Conservation (phyloP, 2,888 invertebrate genomes). For the Melanophora roralis region DNA sequence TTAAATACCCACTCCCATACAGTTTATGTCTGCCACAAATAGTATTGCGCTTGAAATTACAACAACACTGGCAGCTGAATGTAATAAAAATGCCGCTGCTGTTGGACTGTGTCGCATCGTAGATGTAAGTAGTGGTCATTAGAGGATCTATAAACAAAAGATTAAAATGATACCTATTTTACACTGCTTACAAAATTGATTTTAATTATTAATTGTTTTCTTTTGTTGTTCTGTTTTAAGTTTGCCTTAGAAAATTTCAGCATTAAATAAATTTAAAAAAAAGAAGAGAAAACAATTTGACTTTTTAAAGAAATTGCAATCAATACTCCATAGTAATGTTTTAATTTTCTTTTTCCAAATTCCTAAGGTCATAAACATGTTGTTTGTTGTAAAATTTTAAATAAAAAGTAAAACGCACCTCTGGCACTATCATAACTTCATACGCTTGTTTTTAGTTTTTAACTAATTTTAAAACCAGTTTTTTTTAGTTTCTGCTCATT, state of each 20-base stretch:
- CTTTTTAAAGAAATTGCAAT: not conserved
- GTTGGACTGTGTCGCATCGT: constrained; percentile 73
- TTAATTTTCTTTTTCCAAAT: constrained; percentile 32
- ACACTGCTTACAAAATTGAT: constrained; percentile 56
- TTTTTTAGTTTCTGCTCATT: constrained; percentile 4
- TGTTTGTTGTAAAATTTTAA: constrained; percentile 23
- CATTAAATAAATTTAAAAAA: too few species aligned
- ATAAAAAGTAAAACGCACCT: constrained; percentile 1
- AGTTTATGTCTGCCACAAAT: constrained; percentile 69
- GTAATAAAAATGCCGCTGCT: constrained; percentile 70
- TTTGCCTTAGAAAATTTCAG: too few species aligned
- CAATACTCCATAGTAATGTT: not conserved
- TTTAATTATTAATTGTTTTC: constrained; percentile 31
- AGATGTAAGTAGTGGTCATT: constrained; percentile 71
- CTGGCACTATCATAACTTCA: constrained; percentile 51
- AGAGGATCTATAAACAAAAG: constrained; percentile 40
- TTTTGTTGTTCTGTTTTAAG: constrained; percentile 44
- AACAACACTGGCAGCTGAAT: constrained; percentile 68
- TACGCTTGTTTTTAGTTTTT: constrained; percentile 38
- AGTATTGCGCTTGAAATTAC: constrained; percentile 73
- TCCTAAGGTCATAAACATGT: constrained; percentile 27
- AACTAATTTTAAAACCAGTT: not conserved
- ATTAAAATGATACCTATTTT: constrained; percentile 33
- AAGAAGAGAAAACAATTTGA: not conserved
- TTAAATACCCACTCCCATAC: constrained; percentile 51